Percentiles rank a stretch among this genome's conserved stretches.
Conservation (phyloP, 2,888 invertebrate genomes). For the Limnephilus marmoratus region DNA sequence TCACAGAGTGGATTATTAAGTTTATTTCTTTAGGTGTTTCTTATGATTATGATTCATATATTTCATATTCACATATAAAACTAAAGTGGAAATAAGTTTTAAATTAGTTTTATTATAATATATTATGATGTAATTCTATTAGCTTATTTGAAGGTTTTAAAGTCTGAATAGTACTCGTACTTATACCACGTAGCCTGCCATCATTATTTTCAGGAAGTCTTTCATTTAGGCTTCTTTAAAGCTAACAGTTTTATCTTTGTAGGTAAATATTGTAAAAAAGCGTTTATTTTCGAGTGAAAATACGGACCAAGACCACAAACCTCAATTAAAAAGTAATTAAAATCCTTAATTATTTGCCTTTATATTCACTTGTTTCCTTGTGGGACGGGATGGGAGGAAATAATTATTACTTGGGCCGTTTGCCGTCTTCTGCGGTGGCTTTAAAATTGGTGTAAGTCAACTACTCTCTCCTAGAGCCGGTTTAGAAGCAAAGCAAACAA, state of each 20-base stretch:
- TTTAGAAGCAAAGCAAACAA: constrained; percentile 6
- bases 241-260: constrained; percentile 13
- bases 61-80: no score
- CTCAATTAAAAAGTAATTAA: constrained; percentile 66
- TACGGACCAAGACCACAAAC: constrained; percentile 61
- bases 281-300: constrained; percentile 62
- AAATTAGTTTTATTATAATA: no score
- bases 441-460: constrained; percentile 9
- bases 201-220: neutral
- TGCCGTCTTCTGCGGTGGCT: neutral
- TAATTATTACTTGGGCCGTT: constrained; percentile 48
- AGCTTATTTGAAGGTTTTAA: neutral
- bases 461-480: neutral
- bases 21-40: no score
- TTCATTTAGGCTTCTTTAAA: neutral
- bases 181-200: neutral
- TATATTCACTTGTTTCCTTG: constrained; percentile 50
- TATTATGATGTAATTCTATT: no score
- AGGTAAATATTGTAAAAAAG: constrained; percentile 4
- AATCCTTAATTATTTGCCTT: constrained; percentile 65
- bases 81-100: no score
- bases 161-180: neutral
- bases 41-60: no score
- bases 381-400: neutral
- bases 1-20: no score